Percentiles rank a stretch among this genome's conserved stretches.
Evolutionary conservation across 2,797 vertebrate genomes (phyloP).

Genomic region (Ispidina lecontei): DNA sequence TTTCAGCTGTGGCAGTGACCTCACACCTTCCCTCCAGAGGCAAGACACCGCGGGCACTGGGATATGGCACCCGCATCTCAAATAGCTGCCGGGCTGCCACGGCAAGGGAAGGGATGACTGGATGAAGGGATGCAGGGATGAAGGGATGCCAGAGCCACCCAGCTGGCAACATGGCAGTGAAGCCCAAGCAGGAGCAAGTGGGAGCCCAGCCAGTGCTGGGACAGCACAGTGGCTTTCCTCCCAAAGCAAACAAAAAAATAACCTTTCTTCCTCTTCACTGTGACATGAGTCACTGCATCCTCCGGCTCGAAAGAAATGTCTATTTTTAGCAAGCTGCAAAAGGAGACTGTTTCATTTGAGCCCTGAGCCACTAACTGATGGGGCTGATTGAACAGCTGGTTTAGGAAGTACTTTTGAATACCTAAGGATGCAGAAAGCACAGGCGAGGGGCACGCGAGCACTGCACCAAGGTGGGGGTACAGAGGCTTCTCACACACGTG

Average conservation of each 20-base stretch:
- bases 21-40: neutral
- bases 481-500: neutral
- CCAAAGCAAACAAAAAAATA: conserved; percentile 18
- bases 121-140: neutral
- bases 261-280: neutral
- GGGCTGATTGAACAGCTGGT: neutral
- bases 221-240: neutral
- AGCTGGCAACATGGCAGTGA: rapidly evolving
- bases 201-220: rapidly evolving
- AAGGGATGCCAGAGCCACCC: neutral
- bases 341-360: neutral
- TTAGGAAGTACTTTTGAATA: neutral
- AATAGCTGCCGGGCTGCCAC: neutral
- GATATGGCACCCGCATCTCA: neutral
- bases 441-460: neutral
- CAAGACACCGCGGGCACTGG: neutral
- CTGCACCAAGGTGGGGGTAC: rapidly evolving
- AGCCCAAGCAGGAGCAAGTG: neutral
- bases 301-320: neutral
- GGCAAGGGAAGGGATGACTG: neutral
- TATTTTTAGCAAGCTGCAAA: conserved; percentile 45
- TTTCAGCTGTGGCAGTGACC: neutral
- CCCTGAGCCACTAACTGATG: rapidly evolving
- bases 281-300: neutral
- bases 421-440: rapidly evolving